Percentiles rank a stretch among this genome's conserved stretches.
phyloP scores from a whole-genome alignment of 2,888 invertebrate species.

The Nemapogon koenigi region DNA sequence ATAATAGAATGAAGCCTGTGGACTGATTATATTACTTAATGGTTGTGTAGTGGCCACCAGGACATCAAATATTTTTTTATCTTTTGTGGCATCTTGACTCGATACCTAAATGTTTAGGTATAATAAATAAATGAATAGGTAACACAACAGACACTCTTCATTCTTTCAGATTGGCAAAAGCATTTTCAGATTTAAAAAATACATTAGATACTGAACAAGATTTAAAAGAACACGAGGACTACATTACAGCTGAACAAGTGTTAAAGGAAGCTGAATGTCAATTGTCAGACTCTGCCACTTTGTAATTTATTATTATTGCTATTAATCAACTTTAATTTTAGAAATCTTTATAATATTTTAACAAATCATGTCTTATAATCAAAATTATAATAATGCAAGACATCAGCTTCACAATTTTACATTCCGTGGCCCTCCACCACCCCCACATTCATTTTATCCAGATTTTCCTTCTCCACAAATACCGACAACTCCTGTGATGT shows the following conservation, averaged over 20 bases:
- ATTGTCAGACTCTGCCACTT: slow-evolving; percentile 41
- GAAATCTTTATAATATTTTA: slow-evolving; percentile 16
- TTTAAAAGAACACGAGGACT: slow-evolving; percentile 77
- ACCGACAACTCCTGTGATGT: slow-evolving; percentile 17
- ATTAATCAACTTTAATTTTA: slow-evolving; percentile 1
- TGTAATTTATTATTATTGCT: slow-evolving; percentile 20
- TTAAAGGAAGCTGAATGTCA: slow-evolving; percentile 72
- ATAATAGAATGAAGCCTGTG: no score
- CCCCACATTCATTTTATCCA: not conserved
- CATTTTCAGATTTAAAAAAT: slow-evolving; percentile 76
- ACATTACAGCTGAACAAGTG: slow-evolving; percentile 69
- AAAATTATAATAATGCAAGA: slow-evolving; percentile 35
- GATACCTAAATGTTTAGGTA: no score
- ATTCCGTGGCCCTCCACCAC: slow-evolving; percentile 29
- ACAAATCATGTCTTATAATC: slow-evolving; percentile 50
- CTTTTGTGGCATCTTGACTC: no score
- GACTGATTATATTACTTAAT: no score
- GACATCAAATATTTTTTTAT: no score
- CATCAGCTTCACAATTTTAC: slow-evolving; percentile 33
- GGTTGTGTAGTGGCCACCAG: no score
- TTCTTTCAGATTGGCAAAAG: slow-evolving; percentile 68
- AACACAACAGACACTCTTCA: no score
- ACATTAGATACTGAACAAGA: slow-evolving; percentile 78
- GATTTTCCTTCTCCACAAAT: not conserved
- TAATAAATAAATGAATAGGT: no score